Conservation (phyloP, 2,113 vertebrate species). For the Struthio camelus region DNA sequence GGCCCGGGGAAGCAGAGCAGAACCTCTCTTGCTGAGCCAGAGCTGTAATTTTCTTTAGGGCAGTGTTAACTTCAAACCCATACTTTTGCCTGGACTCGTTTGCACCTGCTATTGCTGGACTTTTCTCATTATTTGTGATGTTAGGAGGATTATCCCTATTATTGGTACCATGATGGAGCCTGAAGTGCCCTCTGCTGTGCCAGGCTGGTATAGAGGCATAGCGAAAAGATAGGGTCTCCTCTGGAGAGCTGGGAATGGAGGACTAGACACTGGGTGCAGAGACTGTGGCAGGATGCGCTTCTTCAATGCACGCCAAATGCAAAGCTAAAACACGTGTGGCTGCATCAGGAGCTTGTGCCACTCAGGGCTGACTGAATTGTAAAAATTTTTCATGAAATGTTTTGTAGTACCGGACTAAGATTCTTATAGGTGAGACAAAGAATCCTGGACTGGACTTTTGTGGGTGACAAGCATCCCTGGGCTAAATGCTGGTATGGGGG, state of each 20-base stretch:
- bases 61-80: neutral
- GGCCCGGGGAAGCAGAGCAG: accelerated
- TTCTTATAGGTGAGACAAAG: neutral
- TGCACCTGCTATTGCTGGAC: neutral
- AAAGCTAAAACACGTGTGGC: neutral
- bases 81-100: neutral
- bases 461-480: accelerated
- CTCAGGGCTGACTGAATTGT: neutral
- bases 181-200: neutral
- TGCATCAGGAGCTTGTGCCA: neutral
- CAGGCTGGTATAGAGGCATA: neutral
- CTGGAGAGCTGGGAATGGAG: accelerated
- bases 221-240: neutral
- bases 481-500: neutral
- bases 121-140: neutral
- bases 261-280: accelerated
- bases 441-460: neutral
- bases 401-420: neutral
- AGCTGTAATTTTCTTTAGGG: neutral
- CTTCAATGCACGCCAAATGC: too few relatives aligned
- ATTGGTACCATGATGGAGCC: too few relatives aligned
- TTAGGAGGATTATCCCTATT: neutral
- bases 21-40: neutral
- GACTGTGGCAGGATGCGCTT: neutral
- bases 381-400: neutral